Base-by-base conservation (phyloP, 2,888 invertebrate genomes). In the Napeogenes sylphis region DNA sequence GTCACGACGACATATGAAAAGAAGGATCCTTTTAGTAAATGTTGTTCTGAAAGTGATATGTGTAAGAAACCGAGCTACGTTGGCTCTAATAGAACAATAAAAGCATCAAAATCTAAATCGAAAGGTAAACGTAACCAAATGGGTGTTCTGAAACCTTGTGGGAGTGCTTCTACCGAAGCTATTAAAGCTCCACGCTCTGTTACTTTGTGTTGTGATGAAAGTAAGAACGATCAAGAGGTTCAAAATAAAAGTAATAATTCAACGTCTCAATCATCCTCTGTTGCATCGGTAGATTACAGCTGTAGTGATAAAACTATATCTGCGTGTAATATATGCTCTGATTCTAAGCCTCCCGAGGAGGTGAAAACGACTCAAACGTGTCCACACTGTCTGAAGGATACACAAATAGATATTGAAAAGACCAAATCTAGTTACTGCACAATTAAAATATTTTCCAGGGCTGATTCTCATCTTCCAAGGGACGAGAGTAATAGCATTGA, bases 1-100 rank as follows among this genome's bases (percentile, higher is more conserved):
- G 75, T 80, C n/a, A 80, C 75, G 12, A 71, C 80, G 2, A 79
- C 70, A 66, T 79, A 75, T 4, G 76, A 79, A 63, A 76, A 64
- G 51, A 70, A 73, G 61, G 68, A 71, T 60, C 73, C 74, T n/a
- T 32, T 46, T 45, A 60, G 51, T 57, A 13, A 61, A 35, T 42
- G 21, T 38, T 13, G 32, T 42, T 61, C 61, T 10, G 51, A 58
- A 38, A 8, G 32, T 21, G 33, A 61, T 38, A 33, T 45, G 45
- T 42, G 53, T 30, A 59, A 55, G 46, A 56, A 45, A 51, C 51
- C 51, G 30, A 51, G 51, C 10, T 30, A 51, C 12, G 51, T 30
- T 8, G 21, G 30, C 4, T 33, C 3, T 35, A 56, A 59, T 13
- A 55, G 21, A 14, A 54, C 45, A n/a, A 55, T 61, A 56, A 58